phyloP scores from a whole-genome alignment of 2,888 invertebrate species.

The Drosophila borborema region DNA sequence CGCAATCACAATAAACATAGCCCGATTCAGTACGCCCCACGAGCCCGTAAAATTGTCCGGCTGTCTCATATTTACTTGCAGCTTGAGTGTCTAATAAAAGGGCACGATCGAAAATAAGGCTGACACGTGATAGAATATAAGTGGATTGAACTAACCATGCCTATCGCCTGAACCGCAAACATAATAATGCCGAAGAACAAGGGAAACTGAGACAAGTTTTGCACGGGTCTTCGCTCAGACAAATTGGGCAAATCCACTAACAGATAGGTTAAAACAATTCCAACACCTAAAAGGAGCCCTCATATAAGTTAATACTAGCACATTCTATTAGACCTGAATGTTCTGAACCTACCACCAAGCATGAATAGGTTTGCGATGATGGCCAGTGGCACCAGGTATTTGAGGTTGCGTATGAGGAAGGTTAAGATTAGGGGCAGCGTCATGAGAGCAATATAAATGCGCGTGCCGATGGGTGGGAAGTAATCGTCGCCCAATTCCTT shows the following conservation, averaged over 20 bases:
- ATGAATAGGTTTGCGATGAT: constrained; percentile 95
- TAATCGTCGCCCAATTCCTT: constrained; percentile 89
- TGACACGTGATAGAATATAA: background rate
- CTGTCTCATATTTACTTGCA: constrained; percentile 92
- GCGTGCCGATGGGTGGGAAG: constrained; percentile 84
- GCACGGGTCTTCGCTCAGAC: constrained; percentile 83
- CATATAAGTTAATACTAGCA: background rate
- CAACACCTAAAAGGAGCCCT: constrained; percentile 85
- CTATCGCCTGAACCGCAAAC: constrained; percentile 93
- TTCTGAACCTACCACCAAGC: constrained; percentile 86
- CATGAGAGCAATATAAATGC: constrained; percentile 86
- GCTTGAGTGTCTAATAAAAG: constrained; percentile 91
- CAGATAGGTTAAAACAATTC: constrained; percentile 92
- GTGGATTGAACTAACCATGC: constrained; percentile 88
- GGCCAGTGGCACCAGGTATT: constrained; percentile 94
- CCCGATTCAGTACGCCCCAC: constrained; percentile 94
- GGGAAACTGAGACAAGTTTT: constrained; percentile 87
- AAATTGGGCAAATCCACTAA: constrained; percentile 88
- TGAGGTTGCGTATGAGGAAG: constrained; percentile 91
- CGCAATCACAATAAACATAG: constrained; percentile 92
- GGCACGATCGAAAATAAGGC: too few species aligned
- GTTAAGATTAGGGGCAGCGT: constrained; percentile 89
- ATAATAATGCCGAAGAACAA: constrained; percentile 96
- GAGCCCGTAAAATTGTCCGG: constrained; percentile 94
- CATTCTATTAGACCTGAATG: background rate